Conservation (phyloP, 2,797 vertebrate genomes). For the Cirrhinus molitorella region DNA sequence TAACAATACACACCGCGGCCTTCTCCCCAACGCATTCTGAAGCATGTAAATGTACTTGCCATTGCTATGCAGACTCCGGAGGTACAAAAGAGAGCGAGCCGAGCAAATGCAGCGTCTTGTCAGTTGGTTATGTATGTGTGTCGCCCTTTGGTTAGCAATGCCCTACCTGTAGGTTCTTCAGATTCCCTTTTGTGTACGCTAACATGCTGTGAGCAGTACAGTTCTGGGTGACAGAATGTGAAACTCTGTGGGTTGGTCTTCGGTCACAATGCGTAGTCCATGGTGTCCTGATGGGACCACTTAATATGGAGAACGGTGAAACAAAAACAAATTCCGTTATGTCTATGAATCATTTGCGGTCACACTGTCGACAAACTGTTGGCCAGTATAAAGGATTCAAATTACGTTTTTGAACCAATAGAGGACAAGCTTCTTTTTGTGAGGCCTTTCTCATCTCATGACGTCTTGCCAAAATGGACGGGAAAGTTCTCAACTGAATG, state of each 20-base stretch:
- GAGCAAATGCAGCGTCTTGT: slow-evolving; percentile 58
- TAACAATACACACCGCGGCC: slow-evolving; percentile 71
- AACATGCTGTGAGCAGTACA: slow-evolving; percentile 59
- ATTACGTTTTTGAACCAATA: slow-evolving; percentile 39
- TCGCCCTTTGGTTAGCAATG: slow-evolving; percentile 53
- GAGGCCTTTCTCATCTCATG: slow-evolving; percentile 6
- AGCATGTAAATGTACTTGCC: slow-evolving; percentile 69
- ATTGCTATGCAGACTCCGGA: slow-evolving; percentile 72
- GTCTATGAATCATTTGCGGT: slow-evolving; percentile 51
- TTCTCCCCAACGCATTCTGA: slow-evolving; percentile 67
- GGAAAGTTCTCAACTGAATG: slow-evolving; percentile 6
- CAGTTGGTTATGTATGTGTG: slow-evolving; percentile 69
- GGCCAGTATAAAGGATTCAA: slow-evolving; percentile 32
- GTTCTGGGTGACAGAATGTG: slow-evolving; percentile 50
- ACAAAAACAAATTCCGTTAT: slow-evolving; percentile 48
- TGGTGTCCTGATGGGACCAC: slow-evolving; percentile 43
- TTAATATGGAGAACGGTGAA: slow-evolving; percentile 37
- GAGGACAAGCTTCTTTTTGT: slow-evolving; percentile 5
- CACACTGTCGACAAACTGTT: slow-evolving; percentile 39
- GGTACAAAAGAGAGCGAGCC: slow-evolving; percentile 65
- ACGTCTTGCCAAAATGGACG: slow-evolving; percentile 1
- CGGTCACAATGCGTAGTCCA: slow-evolving; percentile 33
- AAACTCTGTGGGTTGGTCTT: slow-evolving; percentile 53
- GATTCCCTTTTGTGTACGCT: slow-evolving; percentile 55
- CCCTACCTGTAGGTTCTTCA: slow-evolving; percentile 60